Conservation (phyloP, 2,113 vertebrate species). For the Ranitomeya imitator region DNA sequence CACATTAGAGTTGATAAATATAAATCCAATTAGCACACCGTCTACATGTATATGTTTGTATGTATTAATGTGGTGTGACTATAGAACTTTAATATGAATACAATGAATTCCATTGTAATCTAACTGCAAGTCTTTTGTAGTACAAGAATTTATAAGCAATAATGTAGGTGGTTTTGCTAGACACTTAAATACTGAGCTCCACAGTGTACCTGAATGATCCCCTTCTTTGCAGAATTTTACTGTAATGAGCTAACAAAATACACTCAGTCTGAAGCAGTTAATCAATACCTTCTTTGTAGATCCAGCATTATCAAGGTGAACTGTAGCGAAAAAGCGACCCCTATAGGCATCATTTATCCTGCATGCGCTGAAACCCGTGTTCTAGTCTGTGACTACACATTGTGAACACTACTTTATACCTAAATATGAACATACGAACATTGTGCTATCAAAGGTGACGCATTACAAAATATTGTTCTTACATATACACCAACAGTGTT, state of each 20-base stretch:
- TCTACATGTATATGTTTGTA: no score
- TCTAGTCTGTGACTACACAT: not conserved
- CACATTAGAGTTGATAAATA: no score
- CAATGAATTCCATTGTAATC: not conserved
- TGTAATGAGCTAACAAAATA: slow-evolving; percentile 9
- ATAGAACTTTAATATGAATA: not conserved
- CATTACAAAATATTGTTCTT: not conserved
- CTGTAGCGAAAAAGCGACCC: slow-evolving; percentile 68
- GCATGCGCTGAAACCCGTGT: not conserved
- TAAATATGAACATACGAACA: not conserved
- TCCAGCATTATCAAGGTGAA: not conserved
- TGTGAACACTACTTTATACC: not conserved
- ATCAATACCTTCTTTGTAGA: not conserved
- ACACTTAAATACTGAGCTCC: slow-evolving; percentile 19
- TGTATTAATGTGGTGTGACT: no score
- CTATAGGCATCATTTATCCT: slow-evolving; percentile 63
- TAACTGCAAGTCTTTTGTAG: slow-evolving; percentile 2
- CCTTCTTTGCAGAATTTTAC: slow-evolving; percentile 9
- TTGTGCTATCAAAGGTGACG: slow-evolving; percentile 46
- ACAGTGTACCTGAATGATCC: not conserved
- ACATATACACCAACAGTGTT: no score
- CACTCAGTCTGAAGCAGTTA: not conserved
- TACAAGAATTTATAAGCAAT: not conserved
- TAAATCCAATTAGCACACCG: no score
- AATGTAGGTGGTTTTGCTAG: not conserved